Base-by-base conservation (phyloP, 1,140 invertebrate genomes). In the Listronotus bonariensis region DNA sequence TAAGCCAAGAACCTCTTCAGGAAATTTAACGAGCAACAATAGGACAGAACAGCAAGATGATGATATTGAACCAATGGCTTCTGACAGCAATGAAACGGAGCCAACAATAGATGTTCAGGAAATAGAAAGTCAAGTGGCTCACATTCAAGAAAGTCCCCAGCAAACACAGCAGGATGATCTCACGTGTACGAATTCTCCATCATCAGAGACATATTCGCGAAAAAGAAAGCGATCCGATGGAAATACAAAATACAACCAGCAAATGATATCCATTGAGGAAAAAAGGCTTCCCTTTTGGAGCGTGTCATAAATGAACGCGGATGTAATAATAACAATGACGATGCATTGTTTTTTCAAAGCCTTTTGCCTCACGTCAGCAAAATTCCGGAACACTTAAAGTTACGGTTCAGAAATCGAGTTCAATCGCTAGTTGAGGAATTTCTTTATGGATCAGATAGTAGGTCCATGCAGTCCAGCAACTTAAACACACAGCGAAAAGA, bases 251-350 rank as follows among this genome's bases (percentile, higher is more conserved):
- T 40, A 40, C 38, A 40, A 40, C 38, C 38, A 40, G 38, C 10
- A 40, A 40, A 40, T 40, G 38, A 12, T 40, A 40, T 40, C 38
- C 38, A 40, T 40, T 40, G 38, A 40, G 38, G 38, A 40, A 40
- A 40, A 40, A 40, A 40, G n/a, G 38, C n/a, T 40, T 14, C 38
- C n/a, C 38, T 40, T 40, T 40, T 40, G 38, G 38, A 40, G 38
- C 38, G 38, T 40, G 38, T 40, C 2, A 40, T 40, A 40, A 40
- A 40, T 40, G 38, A 40, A 40, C 38, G n/a, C 38, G 38, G 7
- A 40, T 40, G 38, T 40, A 40, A 40, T 14, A 40, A 2, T 40
- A 40, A 14, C 38, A 40, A 40, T 40, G 38, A 40, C 38, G 38
- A 40, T 40, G 38, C 38, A 40, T 26, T 26, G 20, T 26, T 26